phyloP scores from a whole-genome alignment of 2,113 vertebrate species.

The Takifugu bimaculatus region DNA sequence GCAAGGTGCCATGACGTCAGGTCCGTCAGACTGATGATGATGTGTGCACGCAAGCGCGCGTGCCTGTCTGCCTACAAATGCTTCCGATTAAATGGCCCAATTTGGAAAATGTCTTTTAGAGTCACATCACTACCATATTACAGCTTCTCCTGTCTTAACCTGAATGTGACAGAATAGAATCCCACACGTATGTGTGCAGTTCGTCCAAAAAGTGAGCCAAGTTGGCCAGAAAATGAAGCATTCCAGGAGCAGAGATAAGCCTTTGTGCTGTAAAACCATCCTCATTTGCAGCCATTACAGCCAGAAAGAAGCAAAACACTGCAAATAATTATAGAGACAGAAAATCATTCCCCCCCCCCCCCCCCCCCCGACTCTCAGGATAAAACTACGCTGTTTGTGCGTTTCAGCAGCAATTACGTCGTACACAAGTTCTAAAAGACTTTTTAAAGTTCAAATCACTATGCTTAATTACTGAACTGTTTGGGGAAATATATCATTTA shows the following conservation, averaged over 20 bases:
- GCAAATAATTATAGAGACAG: slow-evolving; percentile 31
- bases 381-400: slow-evolving; percentile 27
- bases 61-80: too few species aligned
- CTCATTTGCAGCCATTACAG: slow-evolving; percentile 29
- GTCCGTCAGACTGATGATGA: too few species aligned
- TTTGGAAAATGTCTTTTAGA: too few species aligned
- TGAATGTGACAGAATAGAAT: too few species aligned
- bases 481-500: slow-evolving; percentile 52
- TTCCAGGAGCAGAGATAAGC: slow-evolving; percentile 5
- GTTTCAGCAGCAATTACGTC: slow-evolving; percentile 30
- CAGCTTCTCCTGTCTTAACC: too few species aligned
- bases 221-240: slow-evolving; percentile 21
- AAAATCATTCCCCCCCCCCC: slow-evolving; percentile 5
- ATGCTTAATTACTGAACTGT: slow-evolving; percentile 39
- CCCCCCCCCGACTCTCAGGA: slow-evolving; percentile 23
- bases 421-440: slow-evolving; percentile 6
- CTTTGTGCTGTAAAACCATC: slow-evolving; percentile 16
- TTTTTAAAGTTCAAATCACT: slow-evolving; percentile 24
- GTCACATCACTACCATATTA: too few species aligned
- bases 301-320: slow-evolving; percentile 18
- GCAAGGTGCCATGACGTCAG: too few species aligned
- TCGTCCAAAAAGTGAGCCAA: too few species aligned
- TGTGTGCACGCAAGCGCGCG: too few species aligned
- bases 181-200: too few species aligned
- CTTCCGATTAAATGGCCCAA: too few species aligned